Base-by-base conservation (phyloP, 2,888 invertebrate species). In the Theretra japonica region DNA sequence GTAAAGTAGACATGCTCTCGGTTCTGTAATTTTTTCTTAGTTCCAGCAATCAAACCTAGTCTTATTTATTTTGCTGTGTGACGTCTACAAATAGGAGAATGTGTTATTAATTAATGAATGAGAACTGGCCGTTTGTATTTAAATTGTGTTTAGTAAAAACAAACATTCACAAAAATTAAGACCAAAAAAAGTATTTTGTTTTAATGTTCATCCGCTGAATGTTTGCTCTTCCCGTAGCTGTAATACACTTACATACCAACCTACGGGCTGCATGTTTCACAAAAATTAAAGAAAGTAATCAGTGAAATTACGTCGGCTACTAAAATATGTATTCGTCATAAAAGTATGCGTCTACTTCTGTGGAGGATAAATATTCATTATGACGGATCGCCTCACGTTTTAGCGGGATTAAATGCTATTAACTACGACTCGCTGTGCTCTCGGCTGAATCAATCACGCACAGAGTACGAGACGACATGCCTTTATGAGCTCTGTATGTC, bases 321-420 rank as follows among this genome's bases (percentile, higher is more conserved):
- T 94, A 92, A 94, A 94, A 94, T 93, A 94, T 94, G 94, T 93
- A 94, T 93, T 87, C 92, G 91, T 92, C 92, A 91, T 93, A 93
- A 94, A 94, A 93, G 93, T 94, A 92, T 92, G 90, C 87, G 88
- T 88, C 87, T 88, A 89, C 88, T 91, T 91, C 90, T 90, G 92
- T 89, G 82, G 89, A 85, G 89, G 83, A 94, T 94, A 94, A 93
- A 94, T 93, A 93, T 94, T 94, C 94, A 94, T 94, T 93, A 94
- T 90, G 89, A 86, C 86, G 92, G 93, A 90, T 93, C 90, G 92
- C 84, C 86, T 88, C 86, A 85, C 92, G 93, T 94, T 94, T 94
- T 93, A 94, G 94, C 90, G 88, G 89, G 91, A 94, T 94, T 93
- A 94, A 93, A 92, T 89, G 88, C 85, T 89, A 88, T 92, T 92